Percentiles rank a stretch among this genome's conserved stretches.
These are phyloP conservation scores for Felis catus DNA, from an alignment of 2,113 vertebrate species.

Conservation along the genomic window F.catus_Fca126_mat1.0 CM031417.1:48565501-48566000, in stretches of 20 bases:
- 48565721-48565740: neutral
- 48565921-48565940: too few relatives aligned
- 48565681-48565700: neutral
- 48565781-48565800: neutral
- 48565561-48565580: too few relatives aligned
- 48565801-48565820: accelerated
- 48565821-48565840: neutral
- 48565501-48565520: too few relatives aligned
- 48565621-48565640: neutral
- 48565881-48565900: neutral
- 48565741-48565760: neutral
- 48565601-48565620: neutral
- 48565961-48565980: too few relatives aligned
- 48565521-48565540: too few relatives aligned
- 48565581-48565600: neutral
- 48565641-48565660: neutral
- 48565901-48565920: too few relatives aligned
- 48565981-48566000: too few relatives aligned
- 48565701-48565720: neutral
- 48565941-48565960: too few relatives aligned
- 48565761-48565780: neutral
- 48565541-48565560: too few relatives aligned
- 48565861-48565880: neutral
- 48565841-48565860: neutral
- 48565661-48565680: neutral